A percentile compares a stretch with the other conserved stretches of the same genome.
Evolutionary conservation across 2,113 vertebrate genomes (phyloP).

Genomic region (Paralichthys olivaceus): DNA sequence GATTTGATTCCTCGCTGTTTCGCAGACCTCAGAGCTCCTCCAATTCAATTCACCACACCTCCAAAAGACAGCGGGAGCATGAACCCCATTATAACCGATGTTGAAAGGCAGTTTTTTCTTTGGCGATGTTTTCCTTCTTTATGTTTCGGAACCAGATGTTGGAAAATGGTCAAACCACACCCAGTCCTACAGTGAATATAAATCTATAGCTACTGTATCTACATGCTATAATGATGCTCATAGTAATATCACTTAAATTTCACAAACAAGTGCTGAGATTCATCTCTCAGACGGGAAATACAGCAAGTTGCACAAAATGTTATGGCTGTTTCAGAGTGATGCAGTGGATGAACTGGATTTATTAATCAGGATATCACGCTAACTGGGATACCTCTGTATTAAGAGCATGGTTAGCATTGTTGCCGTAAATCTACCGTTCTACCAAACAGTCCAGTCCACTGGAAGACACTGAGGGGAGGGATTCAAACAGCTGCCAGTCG

Average conservation of each 20-base stretch:
- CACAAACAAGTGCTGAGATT: neutral
- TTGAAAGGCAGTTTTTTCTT: no score
- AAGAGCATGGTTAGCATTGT: neutral
- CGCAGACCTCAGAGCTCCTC: no score
- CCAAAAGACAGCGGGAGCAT: no score
- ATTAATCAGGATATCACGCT: neutral
- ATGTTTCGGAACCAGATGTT: no score
- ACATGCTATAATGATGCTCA: slow-evolving; percentile 4
- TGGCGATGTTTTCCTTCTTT: no score
- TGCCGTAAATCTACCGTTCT: neutral
- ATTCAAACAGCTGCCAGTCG: neutral
- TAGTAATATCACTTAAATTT: neutral
- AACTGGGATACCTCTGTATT: neutral
- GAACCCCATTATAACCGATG: no score
- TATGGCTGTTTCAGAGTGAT: neutral
- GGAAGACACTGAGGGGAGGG: neutral
- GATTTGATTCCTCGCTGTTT: neutral
- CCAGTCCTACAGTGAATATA: neutral
- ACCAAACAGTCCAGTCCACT: neutral
- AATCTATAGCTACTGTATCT: neutral
- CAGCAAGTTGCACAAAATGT: neutral
- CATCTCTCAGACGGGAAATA: neutral
- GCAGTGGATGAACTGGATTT: neutral
- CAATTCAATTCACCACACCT: no score
- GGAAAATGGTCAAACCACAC: neutral